Conservation (phyloP, 2,113 vertebrate species). For the Romanogobio albipinnatus region DNA sequence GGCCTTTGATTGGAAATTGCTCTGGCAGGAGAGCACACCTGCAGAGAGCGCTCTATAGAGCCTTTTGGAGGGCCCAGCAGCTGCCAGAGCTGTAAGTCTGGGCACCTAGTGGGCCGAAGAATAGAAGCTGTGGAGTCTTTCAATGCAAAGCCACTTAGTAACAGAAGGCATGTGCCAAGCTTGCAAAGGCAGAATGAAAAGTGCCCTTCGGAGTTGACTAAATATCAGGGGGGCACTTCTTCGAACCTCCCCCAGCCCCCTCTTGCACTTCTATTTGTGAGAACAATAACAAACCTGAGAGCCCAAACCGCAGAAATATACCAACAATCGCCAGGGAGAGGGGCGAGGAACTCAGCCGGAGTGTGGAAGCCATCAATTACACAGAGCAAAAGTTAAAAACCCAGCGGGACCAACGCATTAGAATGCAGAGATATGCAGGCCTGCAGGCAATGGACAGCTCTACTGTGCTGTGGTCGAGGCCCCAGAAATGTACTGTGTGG, state of each 20-base stretch:
- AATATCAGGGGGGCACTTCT: slow-evolving; percentile 69
- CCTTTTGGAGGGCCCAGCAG: slow-evolving; percentile 81
- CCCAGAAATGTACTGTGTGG: slow-evolving; percentile 37
- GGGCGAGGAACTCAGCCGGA: slow-evolving; percentile 62
- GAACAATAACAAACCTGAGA: slow-evolving; percentile 63
- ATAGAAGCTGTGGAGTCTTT: slow-evolving; percentile 78
- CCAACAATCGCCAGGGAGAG: slow-evolving; percentile 61
- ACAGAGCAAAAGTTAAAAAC: slow-evolving; percentile 68
- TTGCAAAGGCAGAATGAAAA: slow-evolving; percentile 80
- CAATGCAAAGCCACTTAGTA: slow-evolving; percentile 85
- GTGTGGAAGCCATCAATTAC: slow-evolving; percentile 74
- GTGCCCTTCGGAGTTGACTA: slow-evolving; percentile 77
- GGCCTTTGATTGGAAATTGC: slow-evolving; percentile 82
- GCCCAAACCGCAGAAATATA: slow-evolving; percentile 62
- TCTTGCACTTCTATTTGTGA: slow-evolving; percentile 63
- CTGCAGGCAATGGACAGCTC: slow-evolving; percentile 54
- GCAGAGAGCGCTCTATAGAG: slow-evolving; percentile 81
- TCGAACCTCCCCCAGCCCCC: slow-evolving; percentile 48
- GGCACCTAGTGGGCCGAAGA: slow-evolving; percentile 82
- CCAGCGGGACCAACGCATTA: slow-evolving; percentile 63
- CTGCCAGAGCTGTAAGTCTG: slow-evolving; percentile 85
- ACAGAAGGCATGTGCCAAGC: slow-evolving; percentile 89
- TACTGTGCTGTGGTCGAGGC: slow-evolving; percentile 51
- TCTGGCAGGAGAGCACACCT: slow-evolving; percentile 84
- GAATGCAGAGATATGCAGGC: slow-evolving; percentile 66